Conservation (phyloP, 1,140 invertebrate genomes). For the Subanguina moxae region DNA sequence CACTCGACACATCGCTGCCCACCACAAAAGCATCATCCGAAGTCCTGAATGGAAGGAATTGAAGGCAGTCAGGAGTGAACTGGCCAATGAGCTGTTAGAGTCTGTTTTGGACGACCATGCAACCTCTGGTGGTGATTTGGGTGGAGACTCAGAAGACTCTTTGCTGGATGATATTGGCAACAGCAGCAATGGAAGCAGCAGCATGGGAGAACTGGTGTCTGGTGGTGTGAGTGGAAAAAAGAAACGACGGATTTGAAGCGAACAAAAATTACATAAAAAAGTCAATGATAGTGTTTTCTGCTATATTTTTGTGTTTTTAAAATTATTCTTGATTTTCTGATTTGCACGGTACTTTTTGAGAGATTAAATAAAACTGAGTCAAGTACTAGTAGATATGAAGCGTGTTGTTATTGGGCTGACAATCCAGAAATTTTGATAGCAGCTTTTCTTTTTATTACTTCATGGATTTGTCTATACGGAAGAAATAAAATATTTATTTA, state of each 20-base stretch:
- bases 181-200: conserved; percentile 6
- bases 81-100: conserved; percentile 32
- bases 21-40: conserved; percentile 27
- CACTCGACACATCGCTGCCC: conserved; percentile 19
- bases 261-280: background rate
- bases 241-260: conserved; percentile 1
- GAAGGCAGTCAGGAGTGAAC: conserved; percentile 12
- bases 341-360: no score
- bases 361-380: no score
- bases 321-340: no score
- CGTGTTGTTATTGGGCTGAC: no score
- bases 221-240: background rate
- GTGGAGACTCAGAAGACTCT: conserved; percentile 1
- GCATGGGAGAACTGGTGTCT: background rate
- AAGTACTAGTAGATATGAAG: no score
- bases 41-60: conserved; percentile 36
- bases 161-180: background rate
- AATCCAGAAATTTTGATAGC: no score
- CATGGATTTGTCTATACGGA: background rate
- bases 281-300: background rate
- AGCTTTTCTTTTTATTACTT: background rate
- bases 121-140: background rate
- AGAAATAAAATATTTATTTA: background rate
- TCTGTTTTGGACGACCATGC: conserved; percentile 27
- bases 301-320: background rate